Conservation (phyloP, 2,888 invertebrate genomes). For the Nipponacmea schrenckii region DNA sequence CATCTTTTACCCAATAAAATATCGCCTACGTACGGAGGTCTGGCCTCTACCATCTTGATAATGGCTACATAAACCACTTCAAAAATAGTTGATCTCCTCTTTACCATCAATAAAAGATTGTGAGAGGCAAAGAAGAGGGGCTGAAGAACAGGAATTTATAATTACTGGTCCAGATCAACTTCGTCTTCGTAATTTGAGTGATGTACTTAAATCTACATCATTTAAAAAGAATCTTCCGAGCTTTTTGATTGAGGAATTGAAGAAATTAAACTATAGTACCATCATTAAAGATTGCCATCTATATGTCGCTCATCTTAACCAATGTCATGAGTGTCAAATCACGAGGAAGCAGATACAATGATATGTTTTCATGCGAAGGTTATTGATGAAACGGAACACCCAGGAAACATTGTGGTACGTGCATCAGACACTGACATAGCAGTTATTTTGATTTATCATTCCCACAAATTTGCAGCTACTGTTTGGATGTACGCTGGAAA, state of each 20-base stretch:
- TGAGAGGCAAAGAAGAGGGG: background rate
- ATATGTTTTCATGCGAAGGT: background rate
- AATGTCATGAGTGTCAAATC: background rate
- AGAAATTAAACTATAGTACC: background rate
- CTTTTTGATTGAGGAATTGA: background rate
- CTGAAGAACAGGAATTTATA: background rate
- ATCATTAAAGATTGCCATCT: background rate
- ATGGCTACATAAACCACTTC: background rate
- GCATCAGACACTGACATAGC: background rate
- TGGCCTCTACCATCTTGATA: background rate
- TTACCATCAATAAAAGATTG: conserved; percentile 1
- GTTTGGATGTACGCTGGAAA: background rate
- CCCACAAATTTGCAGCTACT: background rate
- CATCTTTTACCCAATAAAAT: background rate
- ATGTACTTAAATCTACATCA: background rate
- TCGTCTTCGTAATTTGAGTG: background rate
- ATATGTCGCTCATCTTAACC: background rate
- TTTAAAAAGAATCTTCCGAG: background rate
- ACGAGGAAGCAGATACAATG: background rate
- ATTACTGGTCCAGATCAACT: background rate
- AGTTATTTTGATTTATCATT: background rate
- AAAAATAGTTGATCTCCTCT: background rate
- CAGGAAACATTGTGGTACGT: background rate
- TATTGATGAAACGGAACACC: background rate
- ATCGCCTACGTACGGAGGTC: background rate